Base-by-base conservation (phyloP, 2,797 vertebrate genomes). In the Melanotaenia trifasciata region DNA sequence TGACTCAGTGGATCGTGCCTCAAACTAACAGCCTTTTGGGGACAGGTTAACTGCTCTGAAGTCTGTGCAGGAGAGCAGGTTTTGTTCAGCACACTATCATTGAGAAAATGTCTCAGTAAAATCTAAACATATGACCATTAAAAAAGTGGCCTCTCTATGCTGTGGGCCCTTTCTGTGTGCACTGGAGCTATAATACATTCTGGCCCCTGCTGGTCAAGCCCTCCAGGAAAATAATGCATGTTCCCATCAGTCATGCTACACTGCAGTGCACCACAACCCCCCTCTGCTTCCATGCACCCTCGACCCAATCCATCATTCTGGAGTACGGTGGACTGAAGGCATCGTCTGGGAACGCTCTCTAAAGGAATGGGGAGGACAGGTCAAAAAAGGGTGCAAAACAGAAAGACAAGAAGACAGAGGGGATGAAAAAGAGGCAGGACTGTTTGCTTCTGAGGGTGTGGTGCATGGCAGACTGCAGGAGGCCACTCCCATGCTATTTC, bases 241-340 rank as follows among this genome's bases (percentile, higher is more conserved):
- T 88, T 90, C 81, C 91, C 92, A 94, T 95, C 92, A 92, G 89
- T 94, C 92, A 94, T 87, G 89, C 86, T 87, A 90, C 85, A 89
- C 90, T 85, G 90, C 90, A 92, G 90, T 90, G 89, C 90, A 90
- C 88, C 57, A 58, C 87, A 83, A 84, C 84, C 87, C 85, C 85
- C 89, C 84, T 74, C 82, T 58, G 56, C 76, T 67, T 79, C 76
- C 87, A 86, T 69, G 75, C 84, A 87, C 86, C 87, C 87, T 81
- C 81, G 16, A 91, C 85, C 88, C 84, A 88, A 93, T 91, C 87
- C 92, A 94, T 94, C 92, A 92, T 90, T 86, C 89, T 84, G 76
- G 78, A 90, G 89, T 80, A 90, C 18, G 73, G 86, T 84, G 89
- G 89, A 84, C 81, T 89, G 79, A 76, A 85, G 90, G 84, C 81